Evolutionary conservation across 2,113 vertebrate species (phyloP).

Genomic region (Micronisus gabar): DNA sequence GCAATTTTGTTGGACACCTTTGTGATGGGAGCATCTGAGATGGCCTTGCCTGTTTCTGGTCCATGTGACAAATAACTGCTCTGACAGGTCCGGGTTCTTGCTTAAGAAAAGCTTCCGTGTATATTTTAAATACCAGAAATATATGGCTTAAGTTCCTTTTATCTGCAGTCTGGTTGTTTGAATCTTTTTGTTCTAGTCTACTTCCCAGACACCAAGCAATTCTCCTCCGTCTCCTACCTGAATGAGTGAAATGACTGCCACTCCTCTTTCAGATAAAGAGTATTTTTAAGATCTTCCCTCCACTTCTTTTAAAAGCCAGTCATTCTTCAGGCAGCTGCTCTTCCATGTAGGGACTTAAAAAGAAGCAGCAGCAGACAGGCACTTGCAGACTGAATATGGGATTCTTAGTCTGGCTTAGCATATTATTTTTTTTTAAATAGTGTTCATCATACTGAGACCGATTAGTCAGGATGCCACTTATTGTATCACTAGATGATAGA

Average conservation of each 20-base stretch:
- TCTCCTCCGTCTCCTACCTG: neutral
- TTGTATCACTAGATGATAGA: neutral
- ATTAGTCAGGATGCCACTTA: neutral
- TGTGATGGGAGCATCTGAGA: neutral
- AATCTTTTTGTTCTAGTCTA: neutral
- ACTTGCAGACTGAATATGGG: neutral
- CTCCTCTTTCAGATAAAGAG: neutral
- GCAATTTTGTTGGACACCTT: neutral
- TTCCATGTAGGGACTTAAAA: neutral
- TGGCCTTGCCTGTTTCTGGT: neutral
- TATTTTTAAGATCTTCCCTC: neutral
- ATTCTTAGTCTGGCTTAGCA: neutral
- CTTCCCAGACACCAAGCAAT: neutral
- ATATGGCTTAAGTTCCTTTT: neutral
- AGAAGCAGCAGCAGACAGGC: neutral
- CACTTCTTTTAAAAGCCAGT: neutral
- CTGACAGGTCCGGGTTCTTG: neutral
- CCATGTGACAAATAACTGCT: neutral
- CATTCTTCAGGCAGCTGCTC: neutral
- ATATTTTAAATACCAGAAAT: neutral
- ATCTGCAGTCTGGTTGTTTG: neutral
- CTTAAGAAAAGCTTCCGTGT: neutral
- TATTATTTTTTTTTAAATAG: neutral
- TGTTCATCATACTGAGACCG: neutral
- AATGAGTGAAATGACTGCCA: neutral